phyloP scores from a whole-genome alignment of 2,888 invertebrate genomes.

The Coecobrya sp. region DNA sequence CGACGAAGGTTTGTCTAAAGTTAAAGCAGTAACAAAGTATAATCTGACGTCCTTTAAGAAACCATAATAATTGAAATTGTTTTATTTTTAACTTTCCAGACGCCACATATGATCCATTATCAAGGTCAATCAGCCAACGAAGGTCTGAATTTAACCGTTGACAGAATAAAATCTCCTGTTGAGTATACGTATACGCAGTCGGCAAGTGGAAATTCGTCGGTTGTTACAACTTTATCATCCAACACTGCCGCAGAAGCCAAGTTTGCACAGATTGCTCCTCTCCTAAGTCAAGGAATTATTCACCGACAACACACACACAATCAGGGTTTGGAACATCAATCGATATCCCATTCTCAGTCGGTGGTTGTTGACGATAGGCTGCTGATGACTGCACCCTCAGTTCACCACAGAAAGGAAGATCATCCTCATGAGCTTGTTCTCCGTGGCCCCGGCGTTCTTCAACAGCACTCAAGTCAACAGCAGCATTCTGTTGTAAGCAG shows the following conservation, averaged over 20 bases:
- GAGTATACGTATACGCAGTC: conserved; percentile 78
- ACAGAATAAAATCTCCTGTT: conserved; percentile 85
- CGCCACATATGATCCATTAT: conserved; percentile 77
- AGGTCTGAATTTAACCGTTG: conserved; percentile 85
- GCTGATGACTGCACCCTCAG: conserved; percentile 81
- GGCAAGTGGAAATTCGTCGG: conserved; percentile 37
- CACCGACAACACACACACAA: conserved; percentile 74
- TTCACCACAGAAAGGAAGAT: conserved; percentile 69
- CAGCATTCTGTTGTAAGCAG: conserved; percentile 36
- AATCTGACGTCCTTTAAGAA: too few species aligned
- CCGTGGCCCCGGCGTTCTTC: conserved; percentile 78
- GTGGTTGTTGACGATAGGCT: conserved; percentile 80
- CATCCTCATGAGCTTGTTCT: conserved; percentile 70
- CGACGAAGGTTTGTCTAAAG: conserved; percentile 82
- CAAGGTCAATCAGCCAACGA: conserved; percentile 81
- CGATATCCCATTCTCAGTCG: conserved; percentile 59
- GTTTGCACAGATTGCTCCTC: conserved; percentile 86
- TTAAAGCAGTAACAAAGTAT: too few species aligned
- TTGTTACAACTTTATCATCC: conserved; percentile 44
- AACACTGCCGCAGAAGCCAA: conserved; percentile 85
- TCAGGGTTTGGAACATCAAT: conserved; percentile 17
- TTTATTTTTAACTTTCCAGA: conserved; percentile 57
- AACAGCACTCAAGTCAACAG: conserved; percentile 76
- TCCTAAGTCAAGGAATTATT: conserved; percentile 83
- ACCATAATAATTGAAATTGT: too few species aligned